Evolutionary conservation across 2,113 vertebrate genomes (phyloP).

Genomic region (Anhinga anhinga): DNA sequence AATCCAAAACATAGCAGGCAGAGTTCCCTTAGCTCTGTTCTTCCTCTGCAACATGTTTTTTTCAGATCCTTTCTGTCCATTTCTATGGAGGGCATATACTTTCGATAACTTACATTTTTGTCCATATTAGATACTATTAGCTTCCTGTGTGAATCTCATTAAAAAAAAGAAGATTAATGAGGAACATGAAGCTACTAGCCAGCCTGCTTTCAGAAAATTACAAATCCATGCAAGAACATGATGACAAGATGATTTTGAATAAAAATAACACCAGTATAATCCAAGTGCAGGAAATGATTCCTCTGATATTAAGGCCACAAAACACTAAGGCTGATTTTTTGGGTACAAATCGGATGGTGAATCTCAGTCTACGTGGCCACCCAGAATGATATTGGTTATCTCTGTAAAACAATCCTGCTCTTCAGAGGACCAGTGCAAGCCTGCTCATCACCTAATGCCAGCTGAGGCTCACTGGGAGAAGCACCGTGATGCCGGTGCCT

Average conservation of each 20-base stretch:
- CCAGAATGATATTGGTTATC: background rate
- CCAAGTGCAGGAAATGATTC: background rate
- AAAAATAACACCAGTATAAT: constrained; percentile 7
- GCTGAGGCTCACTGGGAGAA: background rate
- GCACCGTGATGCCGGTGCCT: rapidly evolving
- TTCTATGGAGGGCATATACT: background rate
- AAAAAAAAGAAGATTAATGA: background rate
- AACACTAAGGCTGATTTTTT: background rate
- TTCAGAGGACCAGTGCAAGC: background rate
- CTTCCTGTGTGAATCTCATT: background rate
- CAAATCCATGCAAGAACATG: constrained; percentile 8
- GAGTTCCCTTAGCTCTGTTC: background rate
- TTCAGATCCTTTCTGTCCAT: background rate
- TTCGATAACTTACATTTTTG: background rate
- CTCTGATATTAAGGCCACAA: background rate
- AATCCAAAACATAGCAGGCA: background rate
- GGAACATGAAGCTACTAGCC: background rate
- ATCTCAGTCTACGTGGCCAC: background rate
- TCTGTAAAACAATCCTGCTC: background rate
- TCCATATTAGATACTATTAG: background rate
- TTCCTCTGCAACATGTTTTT: background rate
- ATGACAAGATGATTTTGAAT: constrained; percentile 28
- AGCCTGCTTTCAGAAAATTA: constrained; percentile 39
- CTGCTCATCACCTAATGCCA: background rate
- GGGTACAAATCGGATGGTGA: background rate